Conservation (phyloP, 2,113 vertebrate genomes). For the Colistium nudipinnis region DNA sequence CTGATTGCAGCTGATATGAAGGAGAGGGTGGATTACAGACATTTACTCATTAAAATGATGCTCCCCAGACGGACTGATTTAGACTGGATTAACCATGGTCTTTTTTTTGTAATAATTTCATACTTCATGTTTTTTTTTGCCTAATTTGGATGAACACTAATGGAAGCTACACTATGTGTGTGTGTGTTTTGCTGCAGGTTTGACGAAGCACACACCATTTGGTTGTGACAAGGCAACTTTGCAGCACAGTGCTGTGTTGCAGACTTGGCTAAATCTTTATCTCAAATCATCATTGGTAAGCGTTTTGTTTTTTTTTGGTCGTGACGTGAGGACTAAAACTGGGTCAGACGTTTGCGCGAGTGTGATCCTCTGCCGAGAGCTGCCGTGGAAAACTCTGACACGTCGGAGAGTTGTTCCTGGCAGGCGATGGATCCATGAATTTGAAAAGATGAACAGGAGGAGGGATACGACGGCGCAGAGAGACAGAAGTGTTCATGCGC, state of each 20-base stretch:
- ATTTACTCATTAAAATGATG: constrained; percentile 64
- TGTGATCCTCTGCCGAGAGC: constrained; percentile 57
- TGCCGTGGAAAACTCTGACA: constrained; percentile 37
- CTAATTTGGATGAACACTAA: constrained; percentile 19
- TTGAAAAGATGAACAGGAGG: constrained; percentile 3
- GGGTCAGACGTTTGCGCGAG: constrained; percentile 66
- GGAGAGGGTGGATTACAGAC: constrained; percentile 41
- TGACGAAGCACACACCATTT: background rate
- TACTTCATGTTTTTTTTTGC: constrained; percentile 35
- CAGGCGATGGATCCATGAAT: constrained; percentile 14
- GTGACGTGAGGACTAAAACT: constrained; percentile 60
- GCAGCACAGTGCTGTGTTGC: constrained; percentile 1
- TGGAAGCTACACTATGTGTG: background rate
- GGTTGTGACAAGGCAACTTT: background rate
- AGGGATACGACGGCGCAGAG: constrained; percentile 7
- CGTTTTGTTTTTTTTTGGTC: constrained; percentile 10
- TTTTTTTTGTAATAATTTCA: constrained; percentile 35
- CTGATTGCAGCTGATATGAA: constrained; percentile 44
- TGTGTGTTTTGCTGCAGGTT: constrained; percentile 13
- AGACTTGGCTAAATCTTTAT: constrained; percentile 31
- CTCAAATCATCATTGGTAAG: no score
- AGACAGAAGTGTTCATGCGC: background rate
- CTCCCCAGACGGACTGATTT: constrained; percentile 58
- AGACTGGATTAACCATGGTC: constrained; percentile 55
- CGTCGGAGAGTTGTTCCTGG: constrained; percentile 35